Percentiles rank a stretch among this genome's conserved stretches.
Evolutionary conservation across 2,797 vertebrate species (phyloP).

Genomic region (Thaleichthys pacificus): DNA sequence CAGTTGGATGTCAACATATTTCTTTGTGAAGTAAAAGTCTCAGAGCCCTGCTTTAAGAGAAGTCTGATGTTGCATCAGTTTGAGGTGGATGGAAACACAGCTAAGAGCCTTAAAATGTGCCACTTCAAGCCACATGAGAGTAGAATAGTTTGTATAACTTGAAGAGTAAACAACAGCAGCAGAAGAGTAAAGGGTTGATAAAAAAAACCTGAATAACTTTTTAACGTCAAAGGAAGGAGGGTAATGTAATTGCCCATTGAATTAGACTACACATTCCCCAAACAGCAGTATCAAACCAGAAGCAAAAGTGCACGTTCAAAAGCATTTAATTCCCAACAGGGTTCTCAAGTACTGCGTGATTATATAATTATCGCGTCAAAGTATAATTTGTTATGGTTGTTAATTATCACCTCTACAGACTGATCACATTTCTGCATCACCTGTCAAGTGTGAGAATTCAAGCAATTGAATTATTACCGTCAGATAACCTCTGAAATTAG

Average conservation of each 20-base stretch:
- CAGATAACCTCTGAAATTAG: slow-evolving; percentile 31
- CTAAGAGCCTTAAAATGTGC: slow-evolving; percentile 10
- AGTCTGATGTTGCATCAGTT: slow-evolving; percentile 1
- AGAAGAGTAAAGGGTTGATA: neutral
- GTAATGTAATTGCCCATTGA: neutral
- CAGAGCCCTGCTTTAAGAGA: slow-evolving; percentile 33
- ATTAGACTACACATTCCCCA: neutral
- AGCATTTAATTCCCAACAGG: slow-evolving; percentile 10
- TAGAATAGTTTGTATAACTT: neutral
- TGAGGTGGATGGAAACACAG: slow-evolving; percentile 21
- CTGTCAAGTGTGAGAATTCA: slow-evolving; percentile 46
- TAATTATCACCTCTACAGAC: slow-evolving; percentile 60
- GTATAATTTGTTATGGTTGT: slow-evolving; percentile 53
- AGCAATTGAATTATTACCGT: slow-evolving; percentile 36
- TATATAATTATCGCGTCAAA: slow-evolving; percentile 52
- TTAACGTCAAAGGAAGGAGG: neutral
- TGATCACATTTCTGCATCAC: slow-evolving; percentile 38
- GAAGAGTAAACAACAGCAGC: slow-evolving; percentile 3
- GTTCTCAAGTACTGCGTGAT: slow-evolving; percentile 47
- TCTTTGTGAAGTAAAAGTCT: slow-evolving; percentile 20
- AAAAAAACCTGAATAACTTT: neutral
- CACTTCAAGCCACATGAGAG: neutral
- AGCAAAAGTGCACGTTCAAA: neutral
- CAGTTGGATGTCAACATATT: slow-evolving; percentile 36
- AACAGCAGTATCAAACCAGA: neutral